A percentile compares a stretch with the other conserved stretches of the same genome.
Evolutionary conservation across 2,888 invertebrate genomes (phyloP).

Genomic region (Ectobius pallidus): DNA sequence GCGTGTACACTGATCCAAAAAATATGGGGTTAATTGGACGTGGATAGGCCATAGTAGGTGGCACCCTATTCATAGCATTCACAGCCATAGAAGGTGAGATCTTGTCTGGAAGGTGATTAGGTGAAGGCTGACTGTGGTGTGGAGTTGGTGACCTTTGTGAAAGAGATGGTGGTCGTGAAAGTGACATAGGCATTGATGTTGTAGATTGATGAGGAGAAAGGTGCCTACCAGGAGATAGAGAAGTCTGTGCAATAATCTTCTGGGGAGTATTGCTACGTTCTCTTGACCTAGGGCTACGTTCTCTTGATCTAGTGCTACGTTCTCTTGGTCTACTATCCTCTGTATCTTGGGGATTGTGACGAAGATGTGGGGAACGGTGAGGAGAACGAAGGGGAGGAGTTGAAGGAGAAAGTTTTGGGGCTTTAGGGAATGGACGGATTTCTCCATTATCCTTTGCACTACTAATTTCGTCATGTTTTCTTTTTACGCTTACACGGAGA

Average conservation of each 20-base stretch:
- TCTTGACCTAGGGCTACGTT: not conserved
- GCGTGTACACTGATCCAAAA: conserved; percentile 74
- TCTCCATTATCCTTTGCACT: not conserved
- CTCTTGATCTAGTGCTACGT: not conserved
- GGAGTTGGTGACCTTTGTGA: conserved; percentile 24
- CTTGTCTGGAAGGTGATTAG: not conserved
- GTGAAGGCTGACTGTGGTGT: conserved; percentile 32
- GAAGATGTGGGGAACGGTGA: no score
- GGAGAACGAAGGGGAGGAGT: not conserved
- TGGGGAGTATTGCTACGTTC: no score
- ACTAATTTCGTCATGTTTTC: conserved; percentile 50
- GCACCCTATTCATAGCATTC: conserved; percentile 51
- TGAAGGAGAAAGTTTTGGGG: no score
- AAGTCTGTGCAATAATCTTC: no score
- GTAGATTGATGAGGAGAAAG: not conserved
- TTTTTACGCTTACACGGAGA: conserved; percentile 68
- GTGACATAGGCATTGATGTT: conserved; percentile 19
- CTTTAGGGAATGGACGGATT: not conserved
- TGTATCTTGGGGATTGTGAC: no score
- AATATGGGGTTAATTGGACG: conserved; percentile 82
- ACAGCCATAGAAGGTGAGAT: conserved; percentile 43
- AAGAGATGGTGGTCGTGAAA: conserved; percentile 35
- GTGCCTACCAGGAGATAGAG: not conserved
- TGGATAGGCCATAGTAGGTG: conserved; percentile 76
- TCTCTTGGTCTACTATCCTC: no score